Evolutionary conservation across 2,113 vertebrate species (phyloP).

Genomic region (Ammospiza caudacuta): DNA sequence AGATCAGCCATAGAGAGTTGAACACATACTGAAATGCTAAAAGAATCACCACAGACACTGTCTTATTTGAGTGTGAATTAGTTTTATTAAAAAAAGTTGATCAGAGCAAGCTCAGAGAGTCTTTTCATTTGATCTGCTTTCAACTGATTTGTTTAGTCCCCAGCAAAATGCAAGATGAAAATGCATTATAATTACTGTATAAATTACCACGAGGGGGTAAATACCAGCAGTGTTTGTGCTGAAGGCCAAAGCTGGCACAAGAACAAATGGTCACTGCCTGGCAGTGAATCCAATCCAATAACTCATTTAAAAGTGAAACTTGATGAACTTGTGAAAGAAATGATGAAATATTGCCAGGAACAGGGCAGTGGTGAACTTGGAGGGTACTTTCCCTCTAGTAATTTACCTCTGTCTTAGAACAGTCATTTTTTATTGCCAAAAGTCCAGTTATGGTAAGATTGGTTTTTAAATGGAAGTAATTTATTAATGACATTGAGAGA

Average conservation of each 20-base stretch:
- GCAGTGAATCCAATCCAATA: conserved; percentile 13
- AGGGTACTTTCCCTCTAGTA: not conserved
- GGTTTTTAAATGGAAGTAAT: conserved; percentile 33
- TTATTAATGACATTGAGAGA: conserved; percentile 7
- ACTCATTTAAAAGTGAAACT: conserved; percentile 42
- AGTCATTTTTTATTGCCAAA: not conserved
- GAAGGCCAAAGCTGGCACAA: conserved; percentile 34
- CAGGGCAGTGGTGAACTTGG: not conserved
- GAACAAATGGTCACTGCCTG: conserved; percentile 35
- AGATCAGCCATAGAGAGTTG: not conserved
- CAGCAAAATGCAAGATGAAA: conserved; percentile 18
- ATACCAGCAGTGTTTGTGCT: conserved; percentile 9
- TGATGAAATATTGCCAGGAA: not conserved
- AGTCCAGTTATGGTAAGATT: not conserved
- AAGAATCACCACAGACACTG: not conserved
- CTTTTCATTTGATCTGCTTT: not conserved
- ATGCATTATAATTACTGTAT: conserved; percentile 11
- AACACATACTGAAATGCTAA: not conserved
- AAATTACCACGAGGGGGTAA: conserved; percentile 16
- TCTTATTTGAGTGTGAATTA: not conserved
- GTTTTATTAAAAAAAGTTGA: not conserved
- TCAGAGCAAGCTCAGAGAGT: not conserved
- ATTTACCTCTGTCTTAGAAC: not conserved
- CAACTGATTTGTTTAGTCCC: not conserved
- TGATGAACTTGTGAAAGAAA: not conserved